A percentile compares a stretch with the other conserved stretches of the same genome.
phyloP scores from a whole-genome alignment of 2,113 vertebrate species.

The Canis aureus region DNA sequence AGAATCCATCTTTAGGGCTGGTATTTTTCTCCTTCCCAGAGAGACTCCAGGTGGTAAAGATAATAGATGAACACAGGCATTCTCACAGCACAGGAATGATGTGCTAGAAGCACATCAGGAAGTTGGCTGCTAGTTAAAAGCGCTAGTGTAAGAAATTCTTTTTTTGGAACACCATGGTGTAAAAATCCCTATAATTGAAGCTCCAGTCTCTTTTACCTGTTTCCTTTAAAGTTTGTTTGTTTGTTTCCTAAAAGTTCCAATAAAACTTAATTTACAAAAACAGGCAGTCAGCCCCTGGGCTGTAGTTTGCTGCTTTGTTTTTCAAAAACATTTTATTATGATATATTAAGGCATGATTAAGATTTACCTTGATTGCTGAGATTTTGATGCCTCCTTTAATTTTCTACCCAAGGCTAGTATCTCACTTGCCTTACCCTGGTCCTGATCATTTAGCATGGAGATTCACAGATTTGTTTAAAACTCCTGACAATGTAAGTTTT shows the following conservation, averaged over 20 bases:
- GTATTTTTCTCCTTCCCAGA: not conserved
- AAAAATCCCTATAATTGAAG: not conserved
- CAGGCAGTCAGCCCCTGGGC: not conserved
- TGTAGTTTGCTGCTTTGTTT: slow-evolving; percentile 7
- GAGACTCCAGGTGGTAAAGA: not conserved
- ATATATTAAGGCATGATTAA: not conserved
- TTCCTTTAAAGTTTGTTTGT: not conserved
- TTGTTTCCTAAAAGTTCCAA: not conserved
- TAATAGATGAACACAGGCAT: not conserved
- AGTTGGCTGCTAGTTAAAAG: not conserved
- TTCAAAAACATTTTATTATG: slow-evolving; percentile 34
- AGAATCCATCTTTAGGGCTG: not conserved
- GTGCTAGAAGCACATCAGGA: not conserved
- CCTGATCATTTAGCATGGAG: not conserved
- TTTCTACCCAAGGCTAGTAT: not conserved
- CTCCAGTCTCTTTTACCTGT: not conserved
- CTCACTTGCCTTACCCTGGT: not conserved
- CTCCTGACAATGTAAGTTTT: slow-evolving; percentile 51
- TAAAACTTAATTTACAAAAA: slow-evolving; percentile 57
- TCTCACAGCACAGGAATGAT: not conserved
- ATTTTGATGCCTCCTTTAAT: not conserved
- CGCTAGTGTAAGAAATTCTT: not conserved
- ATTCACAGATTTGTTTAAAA: slow-evolving; percentile 56
- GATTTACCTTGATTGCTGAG: not conserved
- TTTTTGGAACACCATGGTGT: not conserved